Evolutionary conservation across 2,113 vertebrate genomes (phyloP), one percentile per base, ranked within the genome.

Genomic region (Cryptomyrus ogoouensis): DNA sequence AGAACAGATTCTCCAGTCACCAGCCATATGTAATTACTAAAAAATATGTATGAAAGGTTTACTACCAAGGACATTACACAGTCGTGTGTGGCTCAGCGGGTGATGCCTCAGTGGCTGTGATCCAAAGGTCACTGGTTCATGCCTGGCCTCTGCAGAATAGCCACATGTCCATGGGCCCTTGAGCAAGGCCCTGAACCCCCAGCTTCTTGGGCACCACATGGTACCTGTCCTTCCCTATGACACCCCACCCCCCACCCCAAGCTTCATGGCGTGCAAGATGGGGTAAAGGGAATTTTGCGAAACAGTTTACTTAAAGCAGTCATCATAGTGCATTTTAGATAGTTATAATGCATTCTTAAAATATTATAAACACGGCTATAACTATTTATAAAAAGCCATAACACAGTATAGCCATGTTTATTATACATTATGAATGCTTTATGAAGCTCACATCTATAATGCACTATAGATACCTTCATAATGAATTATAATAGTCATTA

Each of bases 1-100:
- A 66, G 74, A 19, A 90, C 89, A 91, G 89, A 5, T 91, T 35
- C 13, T 21, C 10, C 24, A 85, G 42, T 47, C n/a, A 35, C 24
- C 21, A 49, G n/a, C 27, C 85, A n/a, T 27, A 12, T 19, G 49
- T 52, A n/a, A 87, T 87, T 85, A 44, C 10, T 17, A 5, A 35
- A 87, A 3, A 6, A 21, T 12, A 19, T 84, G 21, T 5, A 2
- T 47, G 44, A 44, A 47, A 80, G 31, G 15, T 39, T 17, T 77
- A 17, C 35, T 39, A 77, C 13, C 6, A 35, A 77, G 35, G 35
- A 80, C 10, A 19, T 80, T 35, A 80, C 35, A 80, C 39, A 42
- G 62, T 31, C 2, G 1, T 4, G n/a, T 12, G 10, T 0, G 3
- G 62, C n/a, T 31, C n/a, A 27, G n/a, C 3, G 56, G 52, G 17